phyloP scores from a whole-genome alignment of 2,797 vertebrate genomes.

The Pangasius djambal region DNA sequence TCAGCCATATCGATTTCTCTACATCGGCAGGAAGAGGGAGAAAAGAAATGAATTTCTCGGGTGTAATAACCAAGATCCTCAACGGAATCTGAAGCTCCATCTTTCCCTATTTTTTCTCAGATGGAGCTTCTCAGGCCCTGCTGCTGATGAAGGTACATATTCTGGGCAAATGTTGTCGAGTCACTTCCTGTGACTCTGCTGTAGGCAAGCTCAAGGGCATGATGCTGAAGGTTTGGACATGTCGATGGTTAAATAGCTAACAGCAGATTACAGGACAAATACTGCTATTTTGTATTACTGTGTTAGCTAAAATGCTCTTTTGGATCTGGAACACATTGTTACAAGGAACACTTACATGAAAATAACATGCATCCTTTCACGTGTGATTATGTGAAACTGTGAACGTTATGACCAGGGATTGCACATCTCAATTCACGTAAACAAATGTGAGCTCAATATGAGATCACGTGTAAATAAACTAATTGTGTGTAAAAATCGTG shows the following conservation, averaged over 20 bases:
- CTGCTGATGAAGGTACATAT: slow-evolving; percentile 46
- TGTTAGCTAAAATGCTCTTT: neutral
- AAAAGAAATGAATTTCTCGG: slow-evolving; percentile 61
- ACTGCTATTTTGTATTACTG: neutral
- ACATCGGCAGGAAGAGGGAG: slow-evolving; percentile 54
- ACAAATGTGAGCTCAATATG: neutral
- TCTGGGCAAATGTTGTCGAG: slow-evolving; percentile 50
- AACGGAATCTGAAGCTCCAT: slow-evolving; percentile 56
- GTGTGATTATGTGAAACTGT: neutral
- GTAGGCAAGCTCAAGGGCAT: neutral
- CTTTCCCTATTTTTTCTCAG: slow-evolving; percentile 56
- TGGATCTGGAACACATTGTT: neutral
- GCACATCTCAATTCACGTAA: neutral
- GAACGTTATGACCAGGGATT: neutral
- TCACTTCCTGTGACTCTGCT: slow-evolving; percentile 30
- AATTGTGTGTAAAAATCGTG: neutral
- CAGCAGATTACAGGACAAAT: neutral
- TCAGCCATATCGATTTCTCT: slow-evolving; percentile 74
- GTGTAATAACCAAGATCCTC: slow-evolving; percentile 62
- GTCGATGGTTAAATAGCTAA: neutral
- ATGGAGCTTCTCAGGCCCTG: neutral
- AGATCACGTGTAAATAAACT: neutral
- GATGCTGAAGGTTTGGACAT: neutral
- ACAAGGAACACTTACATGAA: neutral
- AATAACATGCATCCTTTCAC: neutral